These are phyloP conservation scores for Coptodon bakossiorum DNA, from an alignment of 2,113 vertebrate genomes.

Conservation along the genomic window DNA sequence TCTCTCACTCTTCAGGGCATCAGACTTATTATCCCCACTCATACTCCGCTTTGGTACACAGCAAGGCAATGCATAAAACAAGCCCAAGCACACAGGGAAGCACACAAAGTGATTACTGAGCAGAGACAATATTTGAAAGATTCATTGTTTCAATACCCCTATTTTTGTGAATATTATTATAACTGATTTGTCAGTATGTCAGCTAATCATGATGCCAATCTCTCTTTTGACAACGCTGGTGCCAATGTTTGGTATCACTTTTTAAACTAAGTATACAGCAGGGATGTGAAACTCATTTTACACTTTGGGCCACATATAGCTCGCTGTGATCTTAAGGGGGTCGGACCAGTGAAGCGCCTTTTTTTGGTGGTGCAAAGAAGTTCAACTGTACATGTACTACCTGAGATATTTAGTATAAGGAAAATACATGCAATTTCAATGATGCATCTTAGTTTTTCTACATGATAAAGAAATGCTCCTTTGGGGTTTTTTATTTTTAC, in stretches of 20 bases:
- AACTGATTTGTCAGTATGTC: not conserved
- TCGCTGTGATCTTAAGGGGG: not conserved
- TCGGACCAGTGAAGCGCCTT: not conserved
- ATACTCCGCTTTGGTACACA: conserved; percentile 9
- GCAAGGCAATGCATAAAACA: conserved; percentile 6
- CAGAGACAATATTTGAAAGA: not conserved
- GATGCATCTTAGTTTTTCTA: not conserved
- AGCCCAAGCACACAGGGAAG: not conserved
- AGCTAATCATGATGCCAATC: not conserved
- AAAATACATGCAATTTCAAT: not conserved
- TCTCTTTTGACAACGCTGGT: not conserved
- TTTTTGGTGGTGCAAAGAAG: not conserved
- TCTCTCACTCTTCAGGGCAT: conserved; percentile 20
- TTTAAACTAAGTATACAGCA: not conserved
- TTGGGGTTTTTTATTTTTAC: not conserved
- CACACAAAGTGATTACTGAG: conserved; percentile 11
- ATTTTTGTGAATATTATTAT: conserved; percentile 5
- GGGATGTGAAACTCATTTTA: not conserved
- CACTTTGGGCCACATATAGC: not conserved
- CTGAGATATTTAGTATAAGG: not conserved
- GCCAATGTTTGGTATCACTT: not conserved
- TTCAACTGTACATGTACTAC: not conserved
- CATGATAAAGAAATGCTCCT: not conserved
- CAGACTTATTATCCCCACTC: conserved; percentile 46
- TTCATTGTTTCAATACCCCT: not conserved